phyloP scores from a whole-genome alignment of 2,113 vertebrate genomes.

The Phrynocephalus versicolor region DNA sequence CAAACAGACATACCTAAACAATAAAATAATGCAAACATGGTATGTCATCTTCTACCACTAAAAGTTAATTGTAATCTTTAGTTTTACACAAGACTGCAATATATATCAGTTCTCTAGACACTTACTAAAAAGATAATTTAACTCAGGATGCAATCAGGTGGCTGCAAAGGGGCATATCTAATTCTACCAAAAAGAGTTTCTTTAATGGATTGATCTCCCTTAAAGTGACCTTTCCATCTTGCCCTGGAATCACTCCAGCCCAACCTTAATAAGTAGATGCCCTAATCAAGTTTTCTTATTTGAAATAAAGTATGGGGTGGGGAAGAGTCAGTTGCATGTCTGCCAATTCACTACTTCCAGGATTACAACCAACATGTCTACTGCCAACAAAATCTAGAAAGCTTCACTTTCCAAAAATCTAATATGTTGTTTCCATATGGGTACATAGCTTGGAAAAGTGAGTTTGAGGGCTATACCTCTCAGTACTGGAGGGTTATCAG shows the following conservation, averaged over 20 bases:
- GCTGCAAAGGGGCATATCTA: not conserved
- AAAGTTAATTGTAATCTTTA: not conserved
- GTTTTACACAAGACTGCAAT: no score
- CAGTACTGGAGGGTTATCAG: no score
- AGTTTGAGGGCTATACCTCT: no score
- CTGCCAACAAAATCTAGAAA: not conserved
- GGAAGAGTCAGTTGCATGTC: not conserved
- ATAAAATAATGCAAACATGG: constrained; percentile 9
- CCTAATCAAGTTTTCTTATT: not conserved
- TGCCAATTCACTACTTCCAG: not conserved
- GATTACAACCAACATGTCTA: not conserved
- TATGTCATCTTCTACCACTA: constrained; percentile 28
- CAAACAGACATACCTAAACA: constrained; percentile 23
- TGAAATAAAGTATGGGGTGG: not conserved
- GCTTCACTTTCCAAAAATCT: not conserved
- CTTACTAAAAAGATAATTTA: not conserved
- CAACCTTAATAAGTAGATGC: no score
- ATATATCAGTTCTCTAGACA: no score
- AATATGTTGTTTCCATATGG: not conserved
- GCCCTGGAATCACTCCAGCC: no score
- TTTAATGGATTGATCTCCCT: not conserved
- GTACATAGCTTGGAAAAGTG: not conserved
- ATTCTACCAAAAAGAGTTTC: not conserved
- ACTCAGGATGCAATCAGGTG: not conserved
- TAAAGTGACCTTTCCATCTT: not conserved